Base-by-base conservation (phyloP, 2,888 invertebrate genomes). In the Steromphala cineraria region DNA sequence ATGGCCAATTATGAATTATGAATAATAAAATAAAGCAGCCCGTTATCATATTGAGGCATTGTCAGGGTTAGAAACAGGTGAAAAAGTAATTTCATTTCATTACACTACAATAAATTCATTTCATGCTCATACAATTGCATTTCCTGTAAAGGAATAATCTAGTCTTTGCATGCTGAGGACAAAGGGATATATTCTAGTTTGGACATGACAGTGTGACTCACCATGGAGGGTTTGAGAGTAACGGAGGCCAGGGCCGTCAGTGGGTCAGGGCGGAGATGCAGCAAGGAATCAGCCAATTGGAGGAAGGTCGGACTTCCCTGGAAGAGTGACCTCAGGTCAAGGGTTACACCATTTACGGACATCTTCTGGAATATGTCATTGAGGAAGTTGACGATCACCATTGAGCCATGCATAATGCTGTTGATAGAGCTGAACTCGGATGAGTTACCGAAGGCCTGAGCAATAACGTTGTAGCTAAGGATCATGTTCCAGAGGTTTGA, bases 291-390 rank as follows among this genome's bases (percentile, higher is more conserved):
- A 13, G 86, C 31, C 19, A 87, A 53, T 15, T 62, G 53, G 10
- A 78, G 79, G 13, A 88, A 78, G 13, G 81, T 78, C 0, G 83
- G 84, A 8, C 83, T 80, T 36, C 82, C 84, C 13, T 76, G 79
- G 36, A 88, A 82, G 53, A 87, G 53, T 10, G 80, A 74, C 0
- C 83, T 84, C 36, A 88, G 80, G 81, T 87, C 85, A 36, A 88
- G 67, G 8, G 67, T 79, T 13, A 75, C 80, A 17, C 80, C 83
- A 31, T 82, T 55, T 7, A 79, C 53, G 28, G 75, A 52, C n/a
- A 86, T 19, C 40, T 81, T 78, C 21, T 62, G 76, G 62, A 87
- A 28, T 10, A 87, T 46, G 10, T 83, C 80, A 36, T 80, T 80
- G 21, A 86, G 67, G 76, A 81, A 85, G 21, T 82, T 81, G 56